Percentiles rank a stretch among this genome's conserved stretches.
Evolutionary conservation across 2,797 vertebrate genomes (phyloP).

Genomic region (Mareca penelope): DNA sequence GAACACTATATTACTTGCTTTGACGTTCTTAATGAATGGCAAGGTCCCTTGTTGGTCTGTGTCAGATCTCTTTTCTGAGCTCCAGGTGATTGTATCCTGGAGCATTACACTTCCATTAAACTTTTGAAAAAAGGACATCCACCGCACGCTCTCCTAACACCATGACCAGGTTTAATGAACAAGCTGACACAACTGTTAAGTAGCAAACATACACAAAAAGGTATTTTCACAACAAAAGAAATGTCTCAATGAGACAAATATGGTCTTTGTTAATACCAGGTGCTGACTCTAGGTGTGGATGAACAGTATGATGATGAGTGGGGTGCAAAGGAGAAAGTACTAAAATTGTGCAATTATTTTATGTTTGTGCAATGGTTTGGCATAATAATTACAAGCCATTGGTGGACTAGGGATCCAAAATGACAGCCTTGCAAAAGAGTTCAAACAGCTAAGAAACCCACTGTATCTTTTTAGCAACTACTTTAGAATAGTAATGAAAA

Average conservation of each 20-base stretch:
- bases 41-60: not conserved
- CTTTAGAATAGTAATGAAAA: slow-evolving; percentile 25
- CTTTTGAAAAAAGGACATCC: not conserved
- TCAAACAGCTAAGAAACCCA: slow-evolving; percentile 9
- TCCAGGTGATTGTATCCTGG: not conserved
- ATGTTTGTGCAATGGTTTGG: slow-evolving; percentile 13
- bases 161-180: slow-evolving; percentile 8
- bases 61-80: not conserved
- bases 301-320: slow-evolving; percentile 20
- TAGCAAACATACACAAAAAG: slow-evolving; percentile 19
- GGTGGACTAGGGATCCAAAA: not conserved
- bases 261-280: not conserved
- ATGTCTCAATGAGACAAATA: not conserved
- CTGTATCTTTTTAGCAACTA: not conserved
- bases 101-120: not conserved
- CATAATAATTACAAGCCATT: not conserved
- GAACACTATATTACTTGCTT: not conserved
- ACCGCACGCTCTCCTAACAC: not conserved
- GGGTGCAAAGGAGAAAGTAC: slow-evolving; percentile 4
- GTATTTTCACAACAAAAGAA: slow-evolving; percentile 4
- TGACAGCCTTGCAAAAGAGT: not conserved
- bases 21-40: not conserved
- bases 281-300: not conserved
- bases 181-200: not conserved
- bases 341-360: slow-evolving; percentile 18